A percentile compares a stretch with the other conserved stretches of the same genome.
Evolutionary conservation across 2,113 vertebrate genomes (phyloP).

Genomic region (Hippocampus comes): DNA sequence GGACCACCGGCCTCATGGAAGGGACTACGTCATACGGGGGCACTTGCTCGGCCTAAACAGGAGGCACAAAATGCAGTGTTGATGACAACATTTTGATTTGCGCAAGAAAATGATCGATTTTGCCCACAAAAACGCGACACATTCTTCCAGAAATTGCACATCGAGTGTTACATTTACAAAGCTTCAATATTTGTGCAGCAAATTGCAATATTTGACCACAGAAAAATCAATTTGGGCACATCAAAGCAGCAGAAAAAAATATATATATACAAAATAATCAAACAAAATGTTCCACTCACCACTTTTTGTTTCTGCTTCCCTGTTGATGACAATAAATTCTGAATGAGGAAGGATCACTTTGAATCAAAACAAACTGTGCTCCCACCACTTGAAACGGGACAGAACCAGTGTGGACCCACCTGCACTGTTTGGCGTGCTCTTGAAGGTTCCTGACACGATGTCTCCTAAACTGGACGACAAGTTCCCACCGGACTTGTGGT

Average conservation of each 20-base stretch:
- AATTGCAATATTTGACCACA: no score
- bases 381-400: background rate
- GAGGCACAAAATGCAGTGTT: background rate
- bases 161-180: no score
- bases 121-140: background rate
- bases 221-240: no score
- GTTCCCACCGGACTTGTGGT: constrained; percentile 92
- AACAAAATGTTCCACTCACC: constrained; percentile 72
- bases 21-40: constrained; percentile 97
- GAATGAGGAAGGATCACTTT: background rate
- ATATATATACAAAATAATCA: no score
- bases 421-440: constrained; percentile 86
- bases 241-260: no score
- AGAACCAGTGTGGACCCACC: constrained; percentile 66
- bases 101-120: background rate
- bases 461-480: constrained; percentile 97
- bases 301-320: constrained; percentile 99
- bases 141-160: no score
- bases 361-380: background rate
- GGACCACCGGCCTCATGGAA: constrained; percentile 95
- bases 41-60: constrained; percentile 85
- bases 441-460: constrained; percentile 94
- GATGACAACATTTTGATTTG: background rate
- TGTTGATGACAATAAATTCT: constrained; percentile 66
- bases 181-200: no score